Conservation (phyloP, 2,113 vertebrate genomes). For the Phalacrocorax pelagicus region DNA sequence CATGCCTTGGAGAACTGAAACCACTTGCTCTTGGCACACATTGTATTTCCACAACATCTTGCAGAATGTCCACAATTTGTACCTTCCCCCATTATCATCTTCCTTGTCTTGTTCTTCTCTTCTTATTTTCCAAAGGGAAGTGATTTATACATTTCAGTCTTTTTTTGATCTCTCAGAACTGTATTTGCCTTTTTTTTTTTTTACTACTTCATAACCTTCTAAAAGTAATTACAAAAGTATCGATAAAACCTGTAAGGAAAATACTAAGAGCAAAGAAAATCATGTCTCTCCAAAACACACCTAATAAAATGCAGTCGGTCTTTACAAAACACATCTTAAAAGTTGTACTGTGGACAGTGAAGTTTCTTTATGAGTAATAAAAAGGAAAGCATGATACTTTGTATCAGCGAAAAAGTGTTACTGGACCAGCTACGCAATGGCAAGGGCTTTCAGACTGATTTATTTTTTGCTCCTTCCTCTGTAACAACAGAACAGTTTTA, state of each 20-base stretch:
- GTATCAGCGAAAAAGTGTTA: neutral
- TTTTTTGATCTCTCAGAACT: neutral
- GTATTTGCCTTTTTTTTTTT: neutral
- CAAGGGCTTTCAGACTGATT: neutral
- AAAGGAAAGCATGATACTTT: neutral
- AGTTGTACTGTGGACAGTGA: neutral
- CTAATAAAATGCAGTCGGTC: neutral
- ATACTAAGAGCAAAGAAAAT: neutral
- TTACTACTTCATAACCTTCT: neutral
- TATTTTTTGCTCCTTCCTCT: neutral
- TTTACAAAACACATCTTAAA: neutral
- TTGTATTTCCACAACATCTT: neutral
- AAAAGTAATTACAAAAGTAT: neutral
- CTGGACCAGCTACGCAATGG: neutral
- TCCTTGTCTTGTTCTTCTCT: neutral
- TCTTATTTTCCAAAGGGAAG: neutral
- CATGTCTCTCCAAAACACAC: neutral
- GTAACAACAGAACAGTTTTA: neutral
- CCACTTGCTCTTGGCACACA: neutral
- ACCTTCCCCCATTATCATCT: neutral
- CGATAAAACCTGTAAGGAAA: neutral
- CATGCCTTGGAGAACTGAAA: neutral
- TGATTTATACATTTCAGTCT: neutral
- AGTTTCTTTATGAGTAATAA: neutral
- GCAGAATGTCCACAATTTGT: neutral